A percentile compares a stretch with the other conserved stretches of the same genome.
Conservation (phyloP, 2,113 vertebrate species). For the Odontesthes bonariensis region DNA sequence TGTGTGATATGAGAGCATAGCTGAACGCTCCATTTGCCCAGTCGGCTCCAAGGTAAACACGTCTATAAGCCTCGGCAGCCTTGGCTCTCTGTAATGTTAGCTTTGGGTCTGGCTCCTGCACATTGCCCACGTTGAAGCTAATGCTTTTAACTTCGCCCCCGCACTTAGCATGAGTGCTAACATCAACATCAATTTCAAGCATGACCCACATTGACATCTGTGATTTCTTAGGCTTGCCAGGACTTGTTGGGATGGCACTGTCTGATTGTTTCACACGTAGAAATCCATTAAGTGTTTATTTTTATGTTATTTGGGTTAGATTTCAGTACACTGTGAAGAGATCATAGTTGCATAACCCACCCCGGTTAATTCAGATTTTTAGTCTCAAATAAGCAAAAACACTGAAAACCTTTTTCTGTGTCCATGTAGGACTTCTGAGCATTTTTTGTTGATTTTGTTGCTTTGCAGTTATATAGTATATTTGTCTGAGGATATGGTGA, state of each 20-base stretch:
- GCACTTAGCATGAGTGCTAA: slow-evolving; percentile 49
- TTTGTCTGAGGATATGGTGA: slow-evolving; percentile 18
- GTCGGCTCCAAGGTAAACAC: slow-evolving; percentile 60
- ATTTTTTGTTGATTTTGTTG: slow-evolving; percentile 1
- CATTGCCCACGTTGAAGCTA: slow-evolving; percentile 61
- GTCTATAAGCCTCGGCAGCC: slow-evolving; percentile 55
- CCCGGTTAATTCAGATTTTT: too few relatives aligned
- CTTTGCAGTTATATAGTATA: too few relatives aligned
- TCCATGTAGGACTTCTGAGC: not conserved
- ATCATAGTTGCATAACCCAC: slow-evolving; percentile 5
- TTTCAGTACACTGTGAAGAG: slow-evolving; percentile 34
- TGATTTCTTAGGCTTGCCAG: slow-evolving; percentile 7
- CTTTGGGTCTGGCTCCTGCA: slow-evolving; percentile 55
- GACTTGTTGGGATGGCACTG: slow-evolving; percentile 5
- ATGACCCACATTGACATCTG: slow-evolving; percentile 49
- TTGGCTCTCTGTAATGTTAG: slow-evolving; percentile 61
- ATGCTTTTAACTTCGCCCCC: slow-evolving; percentile 53
- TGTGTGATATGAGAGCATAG: slow-evolving; percentile 29
- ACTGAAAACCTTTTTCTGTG: not conserved
- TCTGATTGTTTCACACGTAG: not conserved
- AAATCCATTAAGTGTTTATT: slow-evolving; percentile 10
- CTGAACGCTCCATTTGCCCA: slow-evolving; percentile 33
- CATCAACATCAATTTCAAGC: slow-evolving; percentile 56
- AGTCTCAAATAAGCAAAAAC: too few relatives aligned
- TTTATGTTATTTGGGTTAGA: slow-evolving; percentile 4